Base-by-base conservation (phyloP, 2,888 invertebrate genomes). In the Tridacna crocea region DNA sequence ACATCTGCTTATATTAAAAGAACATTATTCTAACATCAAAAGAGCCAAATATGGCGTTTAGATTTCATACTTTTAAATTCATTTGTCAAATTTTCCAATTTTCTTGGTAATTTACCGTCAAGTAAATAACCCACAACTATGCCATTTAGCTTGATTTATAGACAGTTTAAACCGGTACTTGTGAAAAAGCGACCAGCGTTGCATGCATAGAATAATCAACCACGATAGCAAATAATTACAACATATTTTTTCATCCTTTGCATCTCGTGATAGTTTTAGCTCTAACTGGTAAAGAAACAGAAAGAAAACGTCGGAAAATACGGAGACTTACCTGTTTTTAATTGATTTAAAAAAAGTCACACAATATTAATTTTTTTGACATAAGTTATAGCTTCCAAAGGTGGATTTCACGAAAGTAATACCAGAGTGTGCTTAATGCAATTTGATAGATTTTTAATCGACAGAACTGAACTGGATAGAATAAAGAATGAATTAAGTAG, bases 31-130 rank as follows among this genome's bases (percentile, higher is more conserved):
- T 26, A 26, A 77, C 70, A 72, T 77, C 72, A 70, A 77, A 68
- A 70, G 70, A 48, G 12, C 66, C 63, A 58, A 76, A 55, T 68
- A 36, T 66, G 55, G 76, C 68, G 55, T 48, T 66, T 76, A n/a
- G 51, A 55, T 76, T 76, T 76, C 68, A 76, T 66, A 76, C 68
- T 76, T 76, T 72, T 72, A 77, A 82, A 82, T 75, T 70, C 72
- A 72, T 78, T 73, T 84, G 80, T 81, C 84, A 84, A 81, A 84
- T 76, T 75, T 77, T 75, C 76, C 84, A 84, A 84, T 84, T 84
- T 81, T 78, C 73, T 66, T 66, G 66, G 76, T 48, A 81, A 76
- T 78, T 84, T 84, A 75, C 72, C 79, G 72, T 68, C 80, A 17
- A 55, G 75, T 68, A 83, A 80, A 75, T 80, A 77, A 70, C 77